A percentile compares a stretch with the other conserved stretches of the same genome.
phyloP scores from a whole-genome alignment of 2,888 invertebrate species.

The Ophion costatus region DNA sequence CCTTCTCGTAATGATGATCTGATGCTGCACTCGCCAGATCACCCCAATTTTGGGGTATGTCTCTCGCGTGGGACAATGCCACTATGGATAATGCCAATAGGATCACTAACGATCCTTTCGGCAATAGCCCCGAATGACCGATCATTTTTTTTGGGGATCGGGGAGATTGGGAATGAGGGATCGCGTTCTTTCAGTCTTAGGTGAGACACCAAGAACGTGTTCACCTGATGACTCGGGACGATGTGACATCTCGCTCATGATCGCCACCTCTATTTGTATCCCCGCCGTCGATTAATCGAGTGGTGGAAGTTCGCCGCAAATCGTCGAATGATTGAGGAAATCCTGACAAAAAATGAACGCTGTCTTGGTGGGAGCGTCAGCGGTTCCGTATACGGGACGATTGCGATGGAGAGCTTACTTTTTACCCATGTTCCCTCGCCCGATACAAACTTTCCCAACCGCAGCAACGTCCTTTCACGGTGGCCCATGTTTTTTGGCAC shows the following conservation, averaged over 20 bases:
- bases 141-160: conserved; percentile 42
- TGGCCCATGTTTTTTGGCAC: conserved; percentile 55
- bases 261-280: conserved; percentile 61
- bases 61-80: conserved; percentile 77
- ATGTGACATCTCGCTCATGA: conserved; percentile 49
- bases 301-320: conserved; percentile 30
- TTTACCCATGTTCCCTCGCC: conserved; percentile 67
- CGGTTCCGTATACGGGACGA: conserved; percentile 66
- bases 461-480: conserved; percentile 60
- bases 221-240: conserved; percentile 40
- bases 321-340: conserved; percentile 26
- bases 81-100: conserved; percentile 45
- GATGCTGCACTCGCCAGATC: conserved; percentile 86
- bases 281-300: conserved; percentile 11
- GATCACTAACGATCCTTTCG: conserved; percentile 49
- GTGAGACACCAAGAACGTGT: conserved; percentile 24
- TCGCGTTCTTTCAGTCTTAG: conserved; percentile 21
- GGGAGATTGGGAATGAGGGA: background rate
- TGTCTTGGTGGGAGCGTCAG: conserved; percentile 49
- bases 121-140: conserved; percentile 32
- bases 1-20: conserved; percentile 86
- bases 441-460: conserved; percentile 60
- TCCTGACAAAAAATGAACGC: conserved; percentile 27
- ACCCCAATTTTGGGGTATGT: conserved; percentile 84
- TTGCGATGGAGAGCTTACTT: conserved; percentile 72